Conservation (phyloP, 2,888 invertebrate species). For the Drosophila ezoana region DNA sequence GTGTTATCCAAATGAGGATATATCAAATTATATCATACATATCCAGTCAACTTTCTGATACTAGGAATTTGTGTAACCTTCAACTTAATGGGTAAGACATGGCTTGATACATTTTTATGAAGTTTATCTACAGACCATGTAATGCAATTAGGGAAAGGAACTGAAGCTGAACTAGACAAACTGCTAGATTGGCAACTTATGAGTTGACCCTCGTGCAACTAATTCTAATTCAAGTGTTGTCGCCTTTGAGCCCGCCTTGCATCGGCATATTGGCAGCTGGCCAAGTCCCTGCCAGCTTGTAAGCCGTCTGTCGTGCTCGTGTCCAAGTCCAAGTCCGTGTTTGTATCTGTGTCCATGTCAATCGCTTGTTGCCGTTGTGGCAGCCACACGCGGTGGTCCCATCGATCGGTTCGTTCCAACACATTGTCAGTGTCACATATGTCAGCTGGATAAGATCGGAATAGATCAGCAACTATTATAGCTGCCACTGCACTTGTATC, state of each 20-base stretch:
- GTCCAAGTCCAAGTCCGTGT: neutral
- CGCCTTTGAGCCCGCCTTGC: neutral
- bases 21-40: too few species aligned
- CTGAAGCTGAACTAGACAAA: too few species aligned
- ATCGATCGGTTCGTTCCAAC: conserved; percentile 42
- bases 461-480: conserved; percentile 14
- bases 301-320: conserved; percentile 20
- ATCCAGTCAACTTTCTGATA: too few species aligned
- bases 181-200: neutral
- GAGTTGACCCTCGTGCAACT: neutral
- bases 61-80: neutral
- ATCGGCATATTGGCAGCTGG: conserved; percentile 8
- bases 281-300: conserved; percentile 18
- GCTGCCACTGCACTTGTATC: conserved; percentile 11
- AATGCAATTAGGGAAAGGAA: too few species aligned
- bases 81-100: neutral
- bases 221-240: conserved; percentile 27
- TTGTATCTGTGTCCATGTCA: conserved; percentile 12
- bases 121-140: too few species aligned
- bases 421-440: conserved; percentile 44
- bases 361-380: conserved; percentile 23
- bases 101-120: neutral
- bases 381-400: conserved; percentile 53
- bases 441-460: conserved; percentile 51
- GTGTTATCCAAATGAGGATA: too few species aligned